Evolutionary conservation across 2,797 vertebrate genomes (phyloP).

Genomic region (Nannoperca obscura): DNA sequence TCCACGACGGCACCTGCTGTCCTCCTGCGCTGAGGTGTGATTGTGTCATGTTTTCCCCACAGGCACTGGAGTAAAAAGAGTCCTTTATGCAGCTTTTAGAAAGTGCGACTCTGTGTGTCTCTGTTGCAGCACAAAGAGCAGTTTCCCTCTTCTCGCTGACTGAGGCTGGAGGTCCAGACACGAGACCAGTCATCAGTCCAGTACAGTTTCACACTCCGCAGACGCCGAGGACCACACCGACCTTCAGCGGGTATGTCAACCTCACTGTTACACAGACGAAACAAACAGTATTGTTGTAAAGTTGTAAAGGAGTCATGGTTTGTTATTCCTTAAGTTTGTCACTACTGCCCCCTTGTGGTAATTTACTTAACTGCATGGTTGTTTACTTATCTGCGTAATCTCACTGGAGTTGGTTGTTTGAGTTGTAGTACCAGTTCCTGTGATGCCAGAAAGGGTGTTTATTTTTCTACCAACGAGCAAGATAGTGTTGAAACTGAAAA

Average conservation of each 20-base stretch:
- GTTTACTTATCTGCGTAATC: not conserved
- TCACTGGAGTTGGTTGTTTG: not conserved
- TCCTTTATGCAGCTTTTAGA: slow-evolving; percentile 10
- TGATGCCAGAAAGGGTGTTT: not conserved
- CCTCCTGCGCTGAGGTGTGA: slow-evolving; percentile 20
- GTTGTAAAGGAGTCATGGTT: not conserved
- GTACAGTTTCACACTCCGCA: slow-evolving; percentile 89
- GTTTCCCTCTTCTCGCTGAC: slow-evolving; percentile 92
- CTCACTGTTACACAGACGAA: not conserved
- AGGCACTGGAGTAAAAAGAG: not conserved
- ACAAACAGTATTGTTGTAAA: not conserved
- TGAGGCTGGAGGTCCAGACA: slow-evolving; percentile 83
- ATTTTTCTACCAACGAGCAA: not conserved
- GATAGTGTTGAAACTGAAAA: not conserved
- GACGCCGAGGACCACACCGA: slow-evolving; percentile 89
- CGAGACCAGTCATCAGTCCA: slow-evolving; percentile 83
- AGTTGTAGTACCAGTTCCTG: slow-evolving; percentile 11
- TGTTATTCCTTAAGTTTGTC: not conserved
- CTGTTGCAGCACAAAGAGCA: slow-evolving; percentile 90
- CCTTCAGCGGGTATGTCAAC: slow-evolving; percentile 84
- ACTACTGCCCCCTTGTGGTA: slow-evolving; percentile 62
- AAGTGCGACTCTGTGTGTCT: slow-evolving; percentile 26
- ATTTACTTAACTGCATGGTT: not conserved
- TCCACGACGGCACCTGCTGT: slow-evolving; percentile 30
- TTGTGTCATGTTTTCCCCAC: slow-evolving; percentile 9